Percentiles rank a stretch among this genome's conserved stretches.
phyloP scores from a whole-genome alignment of 2,797 vertebrate genomes.

The Octomys mimax region DNA sequence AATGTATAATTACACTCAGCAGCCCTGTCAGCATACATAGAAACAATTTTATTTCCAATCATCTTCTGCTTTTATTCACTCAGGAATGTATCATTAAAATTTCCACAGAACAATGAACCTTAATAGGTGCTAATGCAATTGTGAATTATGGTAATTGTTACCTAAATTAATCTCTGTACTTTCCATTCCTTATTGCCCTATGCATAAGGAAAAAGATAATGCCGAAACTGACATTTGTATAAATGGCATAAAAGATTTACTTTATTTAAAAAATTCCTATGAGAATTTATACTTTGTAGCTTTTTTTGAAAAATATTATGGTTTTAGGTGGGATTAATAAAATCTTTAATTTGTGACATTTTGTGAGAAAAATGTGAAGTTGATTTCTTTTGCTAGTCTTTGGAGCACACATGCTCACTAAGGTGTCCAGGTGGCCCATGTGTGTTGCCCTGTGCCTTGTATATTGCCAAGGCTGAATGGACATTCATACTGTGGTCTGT shows the following conservation, averaged over 20 bases:
- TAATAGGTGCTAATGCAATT: conserved; percentile 91
- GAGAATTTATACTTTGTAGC: conserved; percentile 70
- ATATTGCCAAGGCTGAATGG: neutral
- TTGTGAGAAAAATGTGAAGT: neutral
- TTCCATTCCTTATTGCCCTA: conserved; percentile 84
- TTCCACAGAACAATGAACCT: conserved; percentile 90
- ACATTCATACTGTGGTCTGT: neutral
- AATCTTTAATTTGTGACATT: neutral
- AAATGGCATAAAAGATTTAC: conserved; percentile 76
- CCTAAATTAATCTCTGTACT: conserved; percentile 91
- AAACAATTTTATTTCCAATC: conserved; percentile 90
- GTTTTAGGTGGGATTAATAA: neutral
- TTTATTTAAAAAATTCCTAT: conserved; percentile 68
- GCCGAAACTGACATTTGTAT: conserved; percentile 81
- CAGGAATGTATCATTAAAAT: conserved; percentile 91
- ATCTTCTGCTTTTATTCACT: conserved; percentile 90
- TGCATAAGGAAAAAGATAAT: conserved; percentile 86
- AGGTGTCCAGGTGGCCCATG: no score
- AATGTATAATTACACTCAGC: conserved; percentile 91
- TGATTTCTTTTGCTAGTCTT: neutral
- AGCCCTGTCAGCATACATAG: conserved; percentile 88
- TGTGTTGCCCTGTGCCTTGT: neutral
- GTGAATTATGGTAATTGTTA: conserved; percentile 91
- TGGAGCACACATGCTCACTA: neutral
- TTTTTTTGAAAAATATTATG: conserved; percentile 46